These are phyloP conservation scores for Brachyhypopomus gauderio DNA, from an alignment of 2,113 vertebrate species.

Conservation along the genomic window DNA sequence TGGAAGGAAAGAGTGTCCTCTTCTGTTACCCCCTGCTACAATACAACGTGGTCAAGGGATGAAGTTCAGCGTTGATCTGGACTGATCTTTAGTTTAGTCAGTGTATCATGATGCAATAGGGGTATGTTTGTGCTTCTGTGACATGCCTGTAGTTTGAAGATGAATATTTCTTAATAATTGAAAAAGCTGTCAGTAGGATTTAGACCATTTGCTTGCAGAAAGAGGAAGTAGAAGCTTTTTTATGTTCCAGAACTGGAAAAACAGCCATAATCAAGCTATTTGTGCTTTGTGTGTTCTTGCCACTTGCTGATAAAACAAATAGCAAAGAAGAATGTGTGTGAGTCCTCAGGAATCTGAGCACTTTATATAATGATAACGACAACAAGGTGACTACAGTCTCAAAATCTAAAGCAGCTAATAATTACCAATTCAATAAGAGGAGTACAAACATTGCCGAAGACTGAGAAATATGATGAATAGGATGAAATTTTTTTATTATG, in stretches of 20 bases:
- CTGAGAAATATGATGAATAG: not conserved
- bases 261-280: conserved; percentile 24
- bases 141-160: not conserved
- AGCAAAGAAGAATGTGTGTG: too few species aligned
- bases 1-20: conserved; percentile 16
- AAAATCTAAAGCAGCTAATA: not conserved
- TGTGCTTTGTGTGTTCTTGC: too few species aligned
- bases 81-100: not conserved
- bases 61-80: conserved; percentile 7
- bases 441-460: not conserved
- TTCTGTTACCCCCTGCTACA: not conserved
- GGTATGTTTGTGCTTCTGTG: not conserved
- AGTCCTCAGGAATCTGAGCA: too few species aligned
- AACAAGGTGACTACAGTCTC: too few species aligned
- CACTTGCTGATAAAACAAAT: too few species aligned
- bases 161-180: not conserved
- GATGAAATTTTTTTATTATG: not conserved
- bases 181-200: not conserved
- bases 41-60: conserved; percentile 20
- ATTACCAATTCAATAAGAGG: not conserved
- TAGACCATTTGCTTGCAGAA: not conserved
- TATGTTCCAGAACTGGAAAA: conserved; percentile 55
- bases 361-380: too few species aligned
- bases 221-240: not conserved
- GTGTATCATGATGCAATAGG: conserved; percentile 29